Base-by-base conservation (phyloP, 1,140 invertebrate species). In the Pachyrhynchus sulphureomaculatus region DNA sequence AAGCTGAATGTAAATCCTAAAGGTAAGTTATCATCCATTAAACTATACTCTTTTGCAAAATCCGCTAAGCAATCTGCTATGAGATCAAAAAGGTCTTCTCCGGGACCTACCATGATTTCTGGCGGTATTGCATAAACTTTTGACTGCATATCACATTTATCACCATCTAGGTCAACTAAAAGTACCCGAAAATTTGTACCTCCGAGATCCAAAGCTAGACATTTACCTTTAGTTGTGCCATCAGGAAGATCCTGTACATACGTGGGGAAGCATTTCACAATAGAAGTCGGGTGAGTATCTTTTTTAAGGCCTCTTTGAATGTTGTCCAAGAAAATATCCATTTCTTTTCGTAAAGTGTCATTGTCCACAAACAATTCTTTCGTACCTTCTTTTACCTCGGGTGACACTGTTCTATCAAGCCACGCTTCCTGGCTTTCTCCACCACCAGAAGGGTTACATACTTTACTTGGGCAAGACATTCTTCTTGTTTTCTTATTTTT, bases 1-100 rank as follows among this genome's bases (percentile, higher is more conserved):
- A 99, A 99, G 69, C 95, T 98, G 78, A 99, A 99, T 0, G 98
- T 99, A 75, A 99, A 99, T 2, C 97, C 98, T 17, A 99, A 80
- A 0, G 96, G 95, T 15, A 99, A 79, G 41, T 86, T 79, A 66
- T 91, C 84, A n/a, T 87, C 76, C 34, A 33, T 4, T 44, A 91
- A 80, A 21, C 88, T 80, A 55, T 92, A 82, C 60, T 94, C 87
- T 68, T 90, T 89, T 79, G 98, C 90, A 76, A 99, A 99, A 61
- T 89, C 87, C 1, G 90, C 87, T 68, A 99, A 82, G 81, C 96
- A 99, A 66, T 95, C 88, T 33, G 97, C 97, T 68, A 99, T 99
- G 77, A 99, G 95, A 78, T 99, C 96, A 79, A 99, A 99, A 17
- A 99, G 80, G 2, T 64, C 52, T 42, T 79, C 78, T 6, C 95